A percentile compares a stretch with the other conserved stretches of the same genome.
phyloP scores from a whole-genome alignment of 1,140 invertebrate genomes.

The Dendrolimus punctatus region DNA sequence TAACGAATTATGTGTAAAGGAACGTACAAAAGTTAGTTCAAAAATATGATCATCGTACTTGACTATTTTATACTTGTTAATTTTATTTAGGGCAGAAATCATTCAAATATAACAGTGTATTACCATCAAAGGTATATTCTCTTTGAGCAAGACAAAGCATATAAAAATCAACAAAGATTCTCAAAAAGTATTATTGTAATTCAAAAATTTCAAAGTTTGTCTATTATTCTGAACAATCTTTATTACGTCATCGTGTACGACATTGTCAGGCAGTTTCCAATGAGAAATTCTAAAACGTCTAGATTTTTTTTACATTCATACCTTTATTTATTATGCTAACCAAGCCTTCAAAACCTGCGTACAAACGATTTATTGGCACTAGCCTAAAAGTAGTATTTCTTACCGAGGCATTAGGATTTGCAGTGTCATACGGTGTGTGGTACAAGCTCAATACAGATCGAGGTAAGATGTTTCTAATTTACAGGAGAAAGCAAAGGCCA shows the following conservation, averaged over 20 bases:
- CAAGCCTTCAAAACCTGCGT: slow-evolving; percentile 71
- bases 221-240: slow-evolving; percentile 7
- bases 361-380: slow-evolving; percentile 67
- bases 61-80: too few relatives aligned
- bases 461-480: slow-evolving; percentile 51
- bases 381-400: slow-evolving; percentile 69
- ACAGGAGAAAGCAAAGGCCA: background rate
- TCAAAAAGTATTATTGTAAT: too few relatives aligned
- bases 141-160: too few relatives aligned
- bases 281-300: slow-evolving; percentile 3
- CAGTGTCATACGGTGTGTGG: slow-evolving; percentile 73
- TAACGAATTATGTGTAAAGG: too few relatives aligned
- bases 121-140: too few relatives aligned
- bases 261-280: slow-evolving; percentile 16
- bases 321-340: slow-evolving; percentile 70
- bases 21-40: too few relatives aligned
- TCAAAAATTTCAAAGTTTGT: too few relatives aligned
- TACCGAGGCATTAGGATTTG: slow-evolving; percentile 70
- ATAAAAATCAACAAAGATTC: too few relatives aligned
- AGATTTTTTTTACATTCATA: slow-evolving; percentile 5
- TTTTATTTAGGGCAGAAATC: too few relatives aligned
- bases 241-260: slow-evolving; percentile 38
- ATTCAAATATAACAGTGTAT: too few relatives aligned
- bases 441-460: slow-evolving; percentile 75
- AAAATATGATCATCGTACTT: too few relatives aligned